Conservation (phyloP, 2,888 invertebrate species). For the Pachliopta kotzebuea region DNA sequence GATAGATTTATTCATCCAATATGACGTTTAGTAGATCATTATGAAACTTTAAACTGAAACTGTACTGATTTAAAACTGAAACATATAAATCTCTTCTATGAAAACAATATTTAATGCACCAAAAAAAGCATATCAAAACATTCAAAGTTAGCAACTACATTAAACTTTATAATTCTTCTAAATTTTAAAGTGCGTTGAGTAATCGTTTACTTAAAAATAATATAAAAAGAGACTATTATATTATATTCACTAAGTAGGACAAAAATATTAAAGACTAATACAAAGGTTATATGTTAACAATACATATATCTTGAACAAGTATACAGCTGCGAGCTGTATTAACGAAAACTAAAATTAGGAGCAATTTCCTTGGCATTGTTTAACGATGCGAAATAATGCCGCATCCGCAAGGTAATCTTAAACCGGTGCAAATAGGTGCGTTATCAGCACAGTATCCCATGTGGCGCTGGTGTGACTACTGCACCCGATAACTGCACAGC, state of each 20-base stretch:
- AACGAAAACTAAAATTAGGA: not conserved
- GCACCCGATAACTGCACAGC: slow-evolving; percentile 48
- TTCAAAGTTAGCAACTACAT: too few relatives aligned
- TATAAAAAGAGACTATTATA: not conserved
- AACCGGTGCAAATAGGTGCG: slow-evolving; percentile 27
- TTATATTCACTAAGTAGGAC: not conserved
- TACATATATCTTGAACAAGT: too few relatives aligned
- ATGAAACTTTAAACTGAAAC: not conserved
- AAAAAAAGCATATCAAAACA: too few relatives aligned
- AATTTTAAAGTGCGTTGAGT: not conserved
- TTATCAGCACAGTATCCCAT: slow-evolving; percentile 43
- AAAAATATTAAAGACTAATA: not conserved
- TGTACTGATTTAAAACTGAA: too few relatives aligned
- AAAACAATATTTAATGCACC: too few relatives aligned
- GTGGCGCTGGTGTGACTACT: slow-evolving; percentile 37
- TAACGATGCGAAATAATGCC: slow-evolving; percentile 10
- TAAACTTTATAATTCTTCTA: too few relatives aligned
- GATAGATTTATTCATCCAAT: not conserved
- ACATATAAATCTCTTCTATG: too few relatives aligned
- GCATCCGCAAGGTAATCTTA: slow-evolving; percentile 8
- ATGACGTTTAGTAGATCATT: not conserved
- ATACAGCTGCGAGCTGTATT: not conserved
- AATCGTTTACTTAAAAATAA: not conserved
- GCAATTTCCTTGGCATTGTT: not conserved
- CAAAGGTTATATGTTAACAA: too few relatives aligned